These are phyloP conservation scores for Thermophis baileyi DNA, from an alignment of 2,113 vertebrate genomes.

Conservation along the genomic window DNA sequence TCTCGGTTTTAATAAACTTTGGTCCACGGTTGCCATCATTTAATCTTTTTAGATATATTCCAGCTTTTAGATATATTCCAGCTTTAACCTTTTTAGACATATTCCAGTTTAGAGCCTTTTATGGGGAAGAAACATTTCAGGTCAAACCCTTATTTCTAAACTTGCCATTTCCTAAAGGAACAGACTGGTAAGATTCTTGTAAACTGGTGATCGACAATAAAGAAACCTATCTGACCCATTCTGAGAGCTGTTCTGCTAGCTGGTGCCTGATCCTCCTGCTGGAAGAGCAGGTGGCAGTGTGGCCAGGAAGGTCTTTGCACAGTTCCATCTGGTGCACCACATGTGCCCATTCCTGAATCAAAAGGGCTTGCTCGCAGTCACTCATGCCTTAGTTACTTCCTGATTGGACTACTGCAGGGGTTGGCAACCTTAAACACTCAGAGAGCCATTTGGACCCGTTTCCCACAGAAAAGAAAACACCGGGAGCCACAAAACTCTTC, in stretches of 20 bases:
- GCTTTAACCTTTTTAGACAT: no score
- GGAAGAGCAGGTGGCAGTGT: background rate
- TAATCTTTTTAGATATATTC: no score
- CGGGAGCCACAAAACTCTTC: no score
- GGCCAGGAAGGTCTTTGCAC: background rate
- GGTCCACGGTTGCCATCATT: background rate
- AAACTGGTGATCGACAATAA: background rate
- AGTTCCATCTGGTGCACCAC: background rate
- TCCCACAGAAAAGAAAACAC: no score
- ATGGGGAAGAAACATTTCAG: background rate
- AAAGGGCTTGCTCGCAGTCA: background rate
- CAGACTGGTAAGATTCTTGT: background rate
- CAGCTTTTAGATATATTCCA: no score
- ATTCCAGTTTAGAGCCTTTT: background rate
- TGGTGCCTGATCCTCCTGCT: background rate
- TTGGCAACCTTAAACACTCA: no score
- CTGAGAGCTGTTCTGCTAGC: background rate
- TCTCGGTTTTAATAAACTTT: no score
- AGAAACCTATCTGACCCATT: background rate
- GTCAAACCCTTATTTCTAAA: background rate
- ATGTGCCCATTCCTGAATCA: background rate
- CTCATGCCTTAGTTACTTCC: background rate
- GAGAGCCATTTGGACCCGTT: no score
- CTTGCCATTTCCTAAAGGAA: background rate
- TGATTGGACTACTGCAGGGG: background rate